Base-by-base conservation (phyloP, 2,113 vertebrate species). In the Melanerpes aurifrons region DNA sequence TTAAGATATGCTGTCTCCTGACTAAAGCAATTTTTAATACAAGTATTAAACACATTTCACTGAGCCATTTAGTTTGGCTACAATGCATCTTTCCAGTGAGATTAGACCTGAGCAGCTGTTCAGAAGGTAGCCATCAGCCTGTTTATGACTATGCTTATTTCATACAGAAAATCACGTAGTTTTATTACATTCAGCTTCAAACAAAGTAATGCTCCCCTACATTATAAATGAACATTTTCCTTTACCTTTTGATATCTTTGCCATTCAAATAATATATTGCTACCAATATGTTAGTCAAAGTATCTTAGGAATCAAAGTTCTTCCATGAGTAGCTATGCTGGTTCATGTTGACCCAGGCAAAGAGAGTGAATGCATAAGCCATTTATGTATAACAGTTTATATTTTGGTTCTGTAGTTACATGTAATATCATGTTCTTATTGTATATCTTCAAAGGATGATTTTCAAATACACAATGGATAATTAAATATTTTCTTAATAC, bases 241-340 rank as follows among this genome's bases (percentile, higher is more conserved):
- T 86, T 86, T 87, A 45, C 35, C 72, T 87, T 94, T 86, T 70
- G 20, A 79, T 90, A 43, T 70, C n/a, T 63, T 82, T 84, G 28
- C 45, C 48, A 54, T 75, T 91, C 74, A 86, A 91, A 87, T 48
- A 83, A 67, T 43, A 16, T 31, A 14, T 47, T 7, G 68, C 86
- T 94, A 92, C 45, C 70, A 90, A 28, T 40, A 56, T 24, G 35
- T 26, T 48, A 40, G 48, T 82, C 58, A 91, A 58, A 75, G 72
- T 72, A 14, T 57, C 67, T 48, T 6, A 25, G 37, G n/a, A 84
- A 86, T 83, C 48, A 81, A 77, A 71, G 16, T 64, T 64, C 59
- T 82, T 71, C 56, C 57, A 9, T 74, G 62, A 74, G 25, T 28
- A 82, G 5, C 48, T 84, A 1, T n/a, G 31, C 7, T 68, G 43